Percentiles rank a stretch among this genome's conserved stretches.
These are phyloP conservation scores for Drosophila stalkeri DNA, from an alignment of 2,888 invertebrate species.

Conservation along the genomic window DNA sequence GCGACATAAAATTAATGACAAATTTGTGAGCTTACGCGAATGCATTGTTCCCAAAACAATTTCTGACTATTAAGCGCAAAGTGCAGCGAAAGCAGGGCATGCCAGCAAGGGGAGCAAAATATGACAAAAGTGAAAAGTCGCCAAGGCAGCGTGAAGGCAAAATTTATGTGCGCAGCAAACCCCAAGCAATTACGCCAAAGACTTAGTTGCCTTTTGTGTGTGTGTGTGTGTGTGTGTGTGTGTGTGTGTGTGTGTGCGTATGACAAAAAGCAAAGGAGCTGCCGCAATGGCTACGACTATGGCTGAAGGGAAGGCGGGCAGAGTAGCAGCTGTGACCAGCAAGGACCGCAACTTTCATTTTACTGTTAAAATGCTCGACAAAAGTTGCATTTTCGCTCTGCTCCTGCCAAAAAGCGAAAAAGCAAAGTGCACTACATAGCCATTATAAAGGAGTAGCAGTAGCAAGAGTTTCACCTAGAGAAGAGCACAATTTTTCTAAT, in stretches of 20 bases:
- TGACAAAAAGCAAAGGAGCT: conserved; percentile 26
- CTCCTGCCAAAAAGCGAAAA: conserved; percentile 22
- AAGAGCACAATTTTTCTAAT: not conserved
- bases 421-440: conserved; percentile 51
- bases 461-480: conserved; percentile 3
- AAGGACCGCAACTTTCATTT: conserved; percentile 54
- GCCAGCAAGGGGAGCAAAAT: conserved; percentile 27
- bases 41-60: conserved; percentile 65
- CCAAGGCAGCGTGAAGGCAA: conserved; percentile 32
- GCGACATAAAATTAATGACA: conserved; percentile 76
- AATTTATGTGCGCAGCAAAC: conserved; percentile 52
- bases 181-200: conserved; percentile 60
- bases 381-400: conserved; percentile 62
- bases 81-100: conserved; percentile 18
- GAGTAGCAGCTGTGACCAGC: conserved; percentile 43
- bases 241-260: conserved; percentile 29
- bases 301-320: not conserved
- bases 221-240: conserved; percentile 21
- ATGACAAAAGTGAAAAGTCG: conserved; percentile 66
- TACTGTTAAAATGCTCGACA: conserved; percentile 45
- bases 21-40: conserved; percentile 63
- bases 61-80: conserved; percentile 64
- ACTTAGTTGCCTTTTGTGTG: conserved; percentile 55
- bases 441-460: conserved; percentile 40
- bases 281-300: not conserved